Percentiles rank a stretch among this genome's conserved stretches.
These are phyloP conservation scores for Lasius platythorax DNA, from an alignment of 2,888 invertebrate genomes.

Conservation along the genomic window DNA sequence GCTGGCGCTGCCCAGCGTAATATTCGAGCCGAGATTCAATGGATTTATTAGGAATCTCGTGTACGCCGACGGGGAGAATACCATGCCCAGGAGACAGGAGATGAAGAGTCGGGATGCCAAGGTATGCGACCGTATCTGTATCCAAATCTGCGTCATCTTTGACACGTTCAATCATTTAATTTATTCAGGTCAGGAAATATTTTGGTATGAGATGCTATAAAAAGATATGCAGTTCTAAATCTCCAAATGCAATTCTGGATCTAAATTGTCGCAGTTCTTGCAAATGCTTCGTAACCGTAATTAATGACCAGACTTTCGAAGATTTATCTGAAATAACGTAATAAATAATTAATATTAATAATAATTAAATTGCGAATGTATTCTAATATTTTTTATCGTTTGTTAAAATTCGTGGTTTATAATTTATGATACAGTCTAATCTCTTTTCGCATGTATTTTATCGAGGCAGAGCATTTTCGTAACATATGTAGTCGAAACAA, in stretches of 20 bases:
- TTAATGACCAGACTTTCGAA: not conserved
- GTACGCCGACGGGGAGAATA: conserved; percentile 94
- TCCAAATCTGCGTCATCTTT: not conserved
- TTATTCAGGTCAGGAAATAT: not conserved
- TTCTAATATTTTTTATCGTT: not conserved
- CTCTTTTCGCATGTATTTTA: not conserved
- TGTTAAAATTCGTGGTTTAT: not conserved
- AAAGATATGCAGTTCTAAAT: not conserved
- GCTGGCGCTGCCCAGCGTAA: conserved; percentile 95
- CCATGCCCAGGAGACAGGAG: conserved; percentile 93
- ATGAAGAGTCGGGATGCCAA: conserved; percentile 93
- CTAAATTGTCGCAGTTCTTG: not conserved
- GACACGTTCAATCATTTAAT: not conserved
- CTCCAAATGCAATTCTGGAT: not conserved
- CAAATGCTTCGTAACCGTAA: not conserved
- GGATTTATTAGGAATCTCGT: conserved; percentile 97
- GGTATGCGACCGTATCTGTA: conserved; percentile 86
- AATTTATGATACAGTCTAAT: conserved; percentile 5
- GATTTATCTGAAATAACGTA: not conserved
- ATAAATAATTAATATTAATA: not conserved
- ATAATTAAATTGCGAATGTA: not conserved
- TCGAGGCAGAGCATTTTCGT: not conserved
- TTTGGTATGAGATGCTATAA: not conserved
- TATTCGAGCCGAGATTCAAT: conserved; percentile 96
- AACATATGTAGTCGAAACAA: not conserved